Evolutionary conservation across 2,888 invertebrate genomes (phyloP).

Genomic region (Heliconius erato): DNA sequence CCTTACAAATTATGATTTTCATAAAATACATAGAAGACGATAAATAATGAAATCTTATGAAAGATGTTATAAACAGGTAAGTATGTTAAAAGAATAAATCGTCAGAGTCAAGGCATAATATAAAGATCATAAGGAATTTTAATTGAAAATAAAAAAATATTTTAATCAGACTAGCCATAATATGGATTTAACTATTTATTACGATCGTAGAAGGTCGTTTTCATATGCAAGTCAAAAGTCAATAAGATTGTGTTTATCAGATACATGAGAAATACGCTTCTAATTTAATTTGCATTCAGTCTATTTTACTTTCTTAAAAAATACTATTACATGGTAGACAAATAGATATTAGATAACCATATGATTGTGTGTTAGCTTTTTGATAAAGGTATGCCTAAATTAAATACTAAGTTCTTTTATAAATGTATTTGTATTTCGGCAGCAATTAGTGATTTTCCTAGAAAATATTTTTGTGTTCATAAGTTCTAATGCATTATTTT

Average conservation of each 20-base stretch:
- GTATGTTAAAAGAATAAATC: background rate
- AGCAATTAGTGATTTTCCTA: background rate
- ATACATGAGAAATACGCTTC: constrained; percentile 22
- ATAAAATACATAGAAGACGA: background rate
- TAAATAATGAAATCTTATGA: background rate
- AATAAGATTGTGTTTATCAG: constrained; percentile 64
- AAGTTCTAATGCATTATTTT: background rate
- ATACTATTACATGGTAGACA: background rate
- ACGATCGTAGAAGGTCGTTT: constrained; percentile 56
- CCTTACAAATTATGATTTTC: constrained; percentile 30
- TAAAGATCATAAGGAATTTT: background rate
- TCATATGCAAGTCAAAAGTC: constrained; percentile 68
- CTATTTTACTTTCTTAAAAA: constrained; percentile 30
- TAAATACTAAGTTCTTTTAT: no score
- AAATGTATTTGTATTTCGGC: no score
- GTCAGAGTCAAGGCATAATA: background rate
- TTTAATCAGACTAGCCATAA: background rate
- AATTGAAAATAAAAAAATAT: background rate
- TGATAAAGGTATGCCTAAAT: background rate
- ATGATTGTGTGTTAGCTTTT: constrained; percentile 10
- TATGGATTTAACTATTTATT: constrained; percentile 12
- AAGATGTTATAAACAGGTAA: background rate
- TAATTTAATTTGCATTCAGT: constrained; percentile 36
- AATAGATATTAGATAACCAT: constrained; percentile 24
- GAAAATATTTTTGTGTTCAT: background rate